phyloP scores from a whole-genome alignment of 2,113 vertebrate genomes.

The Microcebus murinus region DNA sequence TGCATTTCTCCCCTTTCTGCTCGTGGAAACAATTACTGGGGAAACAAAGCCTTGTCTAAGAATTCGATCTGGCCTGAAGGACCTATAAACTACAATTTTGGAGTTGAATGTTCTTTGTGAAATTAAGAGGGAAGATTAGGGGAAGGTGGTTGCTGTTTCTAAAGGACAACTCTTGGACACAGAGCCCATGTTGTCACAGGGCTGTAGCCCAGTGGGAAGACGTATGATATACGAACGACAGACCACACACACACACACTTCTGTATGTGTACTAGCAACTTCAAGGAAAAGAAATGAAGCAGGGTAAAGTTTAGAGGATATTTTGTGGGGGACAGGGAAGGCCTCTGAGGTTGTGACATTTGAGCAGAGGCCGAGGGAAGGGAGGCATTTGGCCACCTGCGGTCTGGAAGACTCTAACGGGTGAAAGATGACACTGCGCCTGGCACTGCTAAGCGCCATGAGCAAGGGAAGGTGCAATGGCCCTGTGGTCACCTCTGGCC shows the following conservation, averaged over 20 bases:
- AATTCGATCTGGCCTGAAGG: constrained; percentile 24
- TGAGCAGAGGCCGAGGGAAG: not conserved
- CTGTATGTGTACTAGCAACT: not conserved
- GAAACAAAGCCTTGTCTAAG: not conserved
- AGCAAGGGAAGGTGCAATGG: too few species aligned
- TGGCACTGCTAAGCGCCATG: not conserved
- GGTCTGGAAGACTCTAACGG: not conserved
- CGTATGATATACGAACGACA: not conserved
- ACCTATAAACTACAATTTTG: not conserved
- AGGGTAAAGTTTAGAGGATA: not conserved
- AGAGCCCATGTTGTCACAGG: not conserved
- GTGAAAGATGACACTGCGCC: too few species aligned
- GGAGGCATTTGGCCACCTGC: too few species aligned
- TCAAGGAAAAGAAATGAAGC: not conserved
- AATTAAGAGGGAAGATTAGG: not conserved
- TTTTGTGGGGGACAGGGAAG: not conserved
- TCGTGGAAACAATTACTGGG: constrained; percentile 11
- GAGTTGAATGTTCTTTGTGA: not conserved
- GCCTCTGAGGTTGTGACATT: not conserved
- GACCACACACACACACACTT: not conserved
- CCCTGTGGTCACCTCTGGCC: not conserved
- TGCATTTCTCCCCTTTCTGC: constrained; percentile 16
- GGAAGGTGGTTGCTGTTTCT: not conserved
- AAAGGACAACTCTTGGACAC: not conserved
- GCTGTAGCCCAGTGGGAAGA: not conserved